Evolutionary conservation across 2,797 vertebrate genomes (phyloP), one percentile per base, ranked within the genome.

Genomic region (Cyprinodon diabolis): DNA sequence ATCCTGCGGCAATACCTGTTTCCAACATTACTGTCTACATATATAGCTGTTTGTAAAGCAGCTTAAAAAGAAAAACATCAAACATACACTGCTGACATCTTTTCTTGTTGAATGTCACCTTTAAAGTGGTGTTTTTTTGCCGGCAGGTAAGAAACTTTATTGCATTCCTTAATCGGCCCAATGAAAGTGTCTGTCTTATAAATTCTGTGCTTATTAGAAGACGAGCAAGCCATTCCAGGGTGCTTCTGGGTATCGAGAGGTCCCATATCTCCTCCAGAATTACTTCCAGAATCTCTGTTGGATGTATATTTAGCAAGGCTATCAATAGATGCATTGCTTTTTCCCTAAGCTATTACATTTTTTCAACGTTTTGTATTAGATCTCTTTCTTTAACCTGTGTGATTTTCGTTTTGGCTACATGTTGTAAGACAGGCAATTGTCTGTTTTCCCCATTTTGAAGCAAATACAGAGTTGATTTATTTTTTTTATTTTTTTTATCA

Each of bases 121-220:
- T 78, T 75, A 69, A 82, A 87, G 69, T 75, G 35, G 17, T 75
- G 74, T 81, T 77, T 69, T 81, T 74, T 74, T 76, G 47, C 30
- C 62, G 70, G 83, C 37, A 0, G 55, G 47, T 78, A 71, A 73
- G 65, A 54, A n/a, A 55, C 21, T 58, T 84, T 82, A 82, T 85
- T 83, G 80, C 70, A 74, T 83, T 87, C 74, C 68, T 78, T 82
- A 84, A 88, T 82, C 75, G 76, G 69, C 63, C 60, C 70, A 82
- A 80, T 84, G 63, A 84, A 85, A 82, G 76, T 48, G 63, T 14
- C 75, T 68, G 68, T 79, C 77, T 81, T 77, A 82, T 84, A 86
- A 88, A 90, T 89, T 68, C 62, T 58, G 67, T 79, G 68, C 81
- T 83, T 74, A 78, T 85, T 81, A 71, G 57, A 74, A 76, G 43